phyloP scores from a whole-genome alignment of 2,797 vertebrate species.

The Manis javanica region DNA sequence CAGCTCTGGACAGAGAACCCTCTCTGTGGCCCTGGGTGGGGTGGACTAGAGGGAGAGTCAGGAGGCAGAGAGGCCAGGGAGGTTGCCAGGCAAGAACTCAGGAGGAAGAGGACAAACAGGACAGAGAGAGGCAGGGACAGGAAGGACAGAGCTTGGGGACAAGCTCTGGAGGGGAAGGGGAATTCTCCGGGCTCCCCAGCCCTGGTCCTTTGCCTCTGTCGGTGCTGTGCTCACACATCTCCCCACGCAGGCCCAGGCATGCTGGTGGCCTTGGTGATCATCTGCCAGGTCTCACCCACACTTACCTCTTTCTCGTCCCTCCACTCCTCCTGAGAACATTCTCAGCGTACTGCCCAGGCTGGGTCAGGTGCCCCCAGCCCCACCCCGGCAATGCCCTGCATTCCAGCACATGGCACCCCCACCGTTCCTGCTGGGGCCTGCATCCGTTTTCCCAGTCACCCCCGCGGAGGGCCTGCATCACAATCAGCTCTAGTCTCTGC shows the following conservation, averaged over 20 bases:
- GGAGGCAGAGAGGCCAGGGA: neutral
- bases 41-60: neutral
- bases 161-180: neutral
- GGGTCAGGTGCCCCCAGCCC: neutral
- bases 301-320: neutral
- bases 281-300: neutral
- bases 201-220: neutral
- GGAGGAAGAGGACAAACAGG: neutral
- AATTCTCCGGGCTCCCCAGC: too few relatives aligned
- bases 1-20: neutral
- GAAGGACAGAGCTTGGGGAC: neutral
- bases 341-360: neutral
- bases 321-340: neutral
- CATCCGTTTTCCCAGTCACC: fast-evolving
- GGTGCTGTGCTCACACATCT: neutral
- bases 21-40: neutral
- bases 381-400: neutral
- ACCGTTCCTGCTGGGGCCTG: too few relatives aligned
- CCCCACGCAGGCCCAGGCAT: fast-evolving
- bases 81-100: neutral
- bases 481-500: neutral
- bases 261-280: neutral
- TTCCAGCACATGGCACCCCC: fast-evolving
- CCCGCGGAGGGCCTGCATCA: fast-evolving
- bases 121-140: neutral